Evolutionary conservation across 2,113 vertebrate species (phyloP), one percentile per base, ranked within the genome.

Genomic region (Probosciger aterrimus): DNA sequence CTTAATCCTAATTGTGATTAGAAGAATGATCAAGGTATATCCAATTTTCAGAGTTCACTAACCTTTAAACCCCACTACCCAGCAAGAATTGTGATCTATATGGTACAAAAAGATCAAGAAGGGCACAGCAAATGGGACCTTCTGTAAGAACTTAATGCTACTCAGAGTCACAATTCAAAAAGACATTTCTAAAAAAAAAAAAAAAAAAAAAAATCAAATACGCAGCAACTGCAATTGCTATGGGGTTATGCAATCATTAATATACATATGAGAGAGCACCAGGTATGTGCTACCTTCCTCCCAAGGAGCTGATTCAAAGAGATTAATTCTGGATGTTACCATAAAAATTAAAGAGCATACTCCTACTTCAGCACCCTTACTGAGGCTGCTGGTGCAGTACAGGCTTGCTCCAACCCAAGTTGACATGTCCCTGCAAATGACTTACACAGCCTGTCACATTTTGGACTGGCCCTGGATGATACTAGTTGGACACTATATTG

Each of bases 1-100:
- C 88, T 96, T 97, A 95, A 97, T 95, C 90, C 92, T 79, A 86
- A 96, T 87, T 87, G 81, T 67, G 96, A 91, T 96, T 92, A 92
- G 84, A 91, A 71, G 88, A 79, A 89, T 2, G 49, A 92, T 53
- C 83, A 53, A 91, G 74, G 74, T 93, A 89, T 81, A 64, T 37
- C 44, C 57, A 49, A 33, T 85, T 92, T 95, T 82, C 88, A 90
- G 65, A 86, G 89, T 93, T 95, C 70, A 49, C 78, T 89, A 74
- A 91, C n/a, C n/a, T 91, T 89, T 94, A 91, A 80, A 74, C 33
- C 11, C 25, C 7, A 0, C 19, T 86, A 81, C 49, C 31, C 86
- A 73, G 52, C 0, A 0, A 81, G 43, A 84, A 49, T 18, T 68
- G 67, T 67, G 44, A 90, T 67, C 55, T 74, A 13, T 13, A 57